phyloP scores from a whole-genome alignment of 1,140 invertebrate genomes.

The Pomacea maculata region DNA sequence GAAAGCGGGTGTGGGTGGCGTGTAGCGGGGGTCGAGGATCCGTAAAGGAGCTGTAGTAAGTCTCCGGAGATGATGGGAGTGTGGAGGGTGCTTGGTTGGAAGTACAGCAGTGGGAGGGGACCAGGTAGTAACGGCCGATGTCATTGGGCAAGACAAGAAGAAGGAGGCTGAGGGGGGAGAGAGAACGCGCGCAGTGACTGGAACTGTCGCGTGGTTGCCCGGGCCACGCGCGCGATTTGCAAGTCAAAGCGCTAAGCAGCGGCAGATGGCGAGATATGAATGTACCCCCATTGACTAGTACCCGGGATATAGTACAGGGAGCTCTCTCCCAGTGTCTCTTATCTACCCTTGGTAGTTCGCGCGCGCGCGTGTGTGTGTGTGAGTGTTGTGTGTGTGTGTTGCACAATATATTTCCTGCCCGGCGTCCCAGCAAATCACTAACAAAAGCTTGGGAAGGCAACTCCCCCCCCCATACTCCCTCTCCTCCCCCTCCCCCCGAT shows the following conservation, averaged over 20 bases:
- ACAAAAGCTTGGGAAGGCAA: conserved; percentile 8
- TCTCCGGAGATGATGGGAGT: background rate
- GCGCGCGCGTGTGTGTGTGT: too few relatives aligned
- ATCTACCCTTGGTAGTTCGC: conserved; percentile 15
- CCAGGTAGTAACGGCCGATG: conserved; percentile 5
- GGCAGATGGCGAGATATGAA: conserved; percentile 26
- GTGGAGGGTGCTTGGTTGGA: background rate
- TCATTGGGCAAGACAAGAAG: conserved; percentile 21
- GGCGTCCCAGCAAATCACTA: background rate
- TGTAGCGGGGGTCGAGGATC: background rate
- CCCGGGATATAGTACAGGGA: conserved; percentile 21
- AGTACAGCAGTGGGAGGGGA: background rate
- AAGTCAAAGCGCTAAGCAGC: conserved; percentile 17
- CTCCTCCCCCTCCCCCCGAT: background rate
- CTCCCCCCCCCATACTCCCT: too few relatives aligned
- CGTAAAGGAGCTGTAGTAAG: background rate
- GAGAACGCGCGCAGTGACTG: too few relatives aligned
- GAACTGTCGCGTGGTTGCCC: conserved; percentile 17
- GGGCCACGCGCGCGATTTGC: conserved; percentile 21
- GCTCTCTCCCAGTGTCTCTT: conserved; percentile 1
- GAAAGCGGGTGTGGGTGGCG: background rate
- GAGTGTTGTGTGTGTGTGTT: background rate
- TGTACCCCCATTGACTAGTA: conserved; percentile 24
- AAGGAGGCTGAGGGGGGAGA: background rate
- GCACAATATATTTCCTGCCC: conserved; percentile 23